phyloP scores from a whole-genome alignment of 2,888 invertebrate species.

The Catonia carolina region DNA sequence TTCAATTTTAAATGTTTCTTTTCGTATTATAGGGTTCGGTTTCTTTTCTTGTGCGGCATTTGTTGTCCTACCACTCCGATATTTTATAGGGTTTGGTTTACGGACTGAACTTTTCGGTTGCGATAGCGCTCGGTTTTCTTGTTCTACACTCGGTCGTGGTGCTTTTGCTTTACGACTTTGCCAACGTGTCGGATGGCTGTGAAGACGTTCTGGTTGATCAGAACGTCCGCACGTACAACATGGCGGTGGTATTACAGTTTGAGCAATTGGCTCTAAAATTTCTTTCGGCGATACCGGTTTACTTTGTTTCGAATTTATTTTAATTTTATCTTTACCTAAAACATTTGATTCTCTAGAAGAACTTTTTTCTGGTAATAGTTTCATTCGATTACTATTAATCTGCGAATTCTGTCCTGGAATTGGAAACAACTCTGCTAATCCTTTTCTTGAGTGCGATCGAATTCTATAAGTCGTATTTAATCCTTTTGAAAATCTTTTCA shows the following conservation, averaged over 20 bases:
- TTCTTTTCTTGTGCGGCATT: not conserved
- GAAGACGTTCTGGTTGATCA: slow-evolving; percentile 60
- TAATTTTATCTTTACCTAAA: not conserved
- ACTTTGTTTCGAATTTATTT: slow-evolving; percentile 14
- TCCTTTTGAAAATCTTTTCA: slow-evolving; percentile 16
- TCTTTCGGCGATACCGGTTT: slow-evolving; percentile 9
- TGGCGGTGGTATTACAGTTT: slow-evolving; percentile 44
- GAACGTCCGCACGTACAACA: slow-evolving; percentile 61
- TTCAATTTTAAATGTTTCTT: slow-evolving; percentile 20
- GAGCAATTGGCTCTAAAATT: slow-evolving; percentile 21
- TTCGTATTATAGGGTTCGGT: slow-evolving; percentile 14
- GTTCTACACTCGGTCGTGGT: slow-evolving; percentile 32
- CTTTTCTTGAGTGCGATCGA: slow-evolving; percentile 15
- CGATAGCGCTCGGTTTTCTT: slow-evolving; percentile 11
- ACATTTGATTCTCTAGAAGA: not conserved
- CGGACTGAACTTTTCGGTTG: slow-evolving; percentile 45
- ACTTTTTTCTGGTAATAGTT: not conserved
- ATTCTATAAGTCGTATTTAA: slow-evolving; percentile 24
- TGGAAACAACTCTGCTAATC: slow-evolving; percentile 19
- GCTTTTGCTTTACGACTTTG: slow-evolving; percentile 27
- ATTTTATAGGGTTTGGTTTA: slow-evolving; percentile 49
- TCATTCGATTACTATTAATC: not conserved
- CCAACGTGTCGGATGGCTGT: slow-evolving; percentile 47
- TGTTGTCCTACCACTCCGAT: slow-evolving; percentile 31
- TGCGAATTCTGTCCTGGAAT: not conserved